Evolutionary conservation across 2,888 invertebrate species (phyloP).

Genomic region (Vanessa cardui): DNA sequence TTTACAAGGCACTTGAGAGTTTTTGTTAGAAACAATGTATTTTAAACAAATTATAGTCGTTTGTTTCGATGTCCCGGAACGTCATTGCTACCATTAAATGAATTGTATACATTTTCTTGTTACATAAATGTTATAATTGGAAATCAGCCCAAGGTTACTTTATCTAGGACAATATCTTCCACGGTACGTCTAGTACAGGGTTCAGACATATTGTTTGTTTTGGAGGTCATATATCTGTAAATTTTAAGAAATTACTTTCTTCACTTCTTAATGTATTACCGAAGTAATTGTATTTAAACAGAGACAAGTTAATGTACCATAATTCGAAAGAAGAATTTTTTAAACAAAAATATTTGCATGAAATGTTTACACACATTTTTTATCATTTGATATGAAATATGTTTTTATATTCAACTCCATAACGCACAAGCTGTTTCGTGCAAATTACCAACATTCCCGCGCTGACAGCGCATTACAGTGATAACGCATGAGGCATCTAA

Average conservation of each 20-base stretch:
- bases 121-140: conserved; percentile 25
- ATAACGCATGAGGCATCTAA: conserved; percentile 18
- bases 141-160: conserved; percentile 4
- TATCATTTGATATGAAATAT: conserved; percentile 6
- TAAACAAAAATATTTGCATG: not conserved
- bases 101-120: conserved; percentile 56
- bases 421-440: conserved; percentile 42
- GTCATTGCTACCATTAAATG: conserved; percentile 54
- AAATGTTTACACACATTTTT: conserved; percentile 2
- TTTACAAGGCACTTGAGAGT: conserved; percentile 58
- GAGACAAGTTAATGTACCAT: not conserved
- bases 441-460: conserved; percentile 50
- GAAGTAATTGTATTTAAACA: not conserved
- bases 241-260: not conserved
- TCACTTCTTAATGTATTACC: not conserved
- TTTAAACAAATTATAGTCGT: conserved; percentile 68
- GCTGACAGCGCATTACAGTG: conserved; percentile 32
- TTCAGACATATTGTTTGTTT: not conserved
- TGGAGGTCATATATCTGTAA: not conserved
- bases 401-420: conserved; percentile 27
- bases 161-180: not conserved
- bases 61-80: conserved; percentile 54
- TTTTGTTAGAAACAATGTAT: conserved; percentile 63
- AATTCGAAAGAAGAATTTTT: not conserved
- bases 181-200: not conserved